Conservation (phyloP, 2,113 vertebrate genomes). For the Aspidoscelis tigris region DNA sequence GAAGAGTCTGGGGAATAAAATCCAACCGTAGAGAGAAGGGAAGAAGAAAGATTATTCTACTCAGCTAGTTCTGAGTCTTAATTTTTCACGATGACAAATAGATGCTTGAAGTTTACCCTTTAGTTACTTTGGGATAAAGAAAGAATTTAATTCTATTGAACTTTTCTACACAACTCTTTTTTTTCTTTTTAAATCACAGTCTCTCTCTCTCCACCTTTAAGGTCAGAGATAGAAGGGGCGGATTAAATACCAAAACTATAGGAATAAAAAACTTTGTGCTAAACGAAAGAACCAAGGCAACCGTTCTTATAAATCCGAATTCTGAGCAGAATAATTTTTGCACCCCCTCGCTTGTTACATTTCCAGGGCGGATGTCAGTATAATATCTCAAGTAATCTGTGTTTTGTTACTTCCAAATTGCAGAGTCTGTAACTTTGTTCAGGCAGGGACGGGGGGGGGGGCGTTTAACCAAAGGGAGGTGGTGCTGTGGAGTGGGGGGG, state of each 20-base stretch:
- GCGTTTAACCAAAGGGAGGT: background rate
- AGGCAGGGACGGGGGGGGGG: background rate
- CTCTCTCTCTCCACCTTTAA: background rate
- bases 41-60: background rate
- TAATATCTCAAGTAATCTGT: background rate
- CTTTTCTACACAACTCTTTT: background rate
- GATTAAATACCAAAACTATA: no score
- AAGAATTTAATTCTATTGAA: background rate
- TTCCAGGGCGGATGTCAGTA: background rate
- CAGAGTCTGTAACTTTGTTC: background rate
- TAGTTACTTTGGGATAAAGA: background rate
- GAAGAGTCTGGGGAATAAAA: background rate
- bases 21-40: no score
- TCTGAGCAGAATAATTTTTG: background rate
- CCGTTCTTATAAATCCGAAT: background rate
- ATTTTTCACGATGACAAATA: background rate
- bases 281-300: background rate
- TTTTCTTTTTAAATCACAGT: no score
- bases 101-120: no score
- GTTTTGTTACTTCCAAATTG: background rate
- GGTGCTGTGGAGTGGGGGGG: no score
- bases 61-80: background rate
- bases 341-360: background rate
- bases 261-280: background rate
- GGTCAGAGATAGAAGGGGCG: background rate